Percentiles rank a stretch among this genome's conserved stretches.
These are phyloP conservation scores for Andrena bicolor DNA, from an alignment of 2,888 invertebrate species.

Conservation along the genomic window DNA sequence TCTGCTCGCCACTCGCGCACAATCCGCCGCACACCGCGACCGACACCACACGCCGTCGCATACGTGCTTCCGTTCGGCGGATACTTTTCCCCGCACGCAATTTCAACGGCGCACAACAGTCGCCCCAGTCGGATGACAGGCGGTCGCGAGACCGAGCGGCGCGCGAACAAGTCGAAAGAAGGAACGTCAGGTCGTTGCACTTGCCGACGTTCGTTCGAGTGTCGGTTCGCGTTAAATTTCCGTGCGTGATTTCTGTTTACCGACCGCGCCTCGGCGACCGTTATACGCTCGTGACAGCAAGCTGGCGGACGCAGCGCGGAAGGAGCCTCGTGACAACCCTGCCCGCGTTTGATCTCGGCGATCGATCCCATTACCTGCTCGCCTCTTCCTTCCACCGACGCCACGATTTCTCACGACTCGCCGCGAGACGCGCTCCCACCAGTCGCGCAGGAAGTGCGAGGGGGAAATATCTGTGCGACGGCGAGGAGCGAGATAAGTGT, in stretches of 20 bases:
- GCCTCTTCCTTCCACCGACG: neutral
- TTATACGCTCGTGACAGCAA: constrained; percentile 48
- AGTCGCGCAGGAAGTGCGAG: too few relatives aligned
- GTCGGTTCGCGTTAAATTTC: constrained; percentile 56
- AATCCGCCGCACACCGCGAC: constrained; percentile 14
- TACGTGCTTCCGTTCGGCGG: constrained; percentile 5
- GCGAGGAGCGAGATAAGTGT: neutral
- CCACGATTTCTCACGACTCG: neutral
- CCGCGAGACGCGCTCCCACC: too few relatives aligned
- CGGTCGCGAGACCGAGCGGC: neutral
- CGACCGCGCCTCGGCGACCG: constrained; percentile 60
- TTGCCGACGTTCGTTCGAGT: constrained; percentile 26
- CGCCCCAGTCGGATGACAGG: neutral
- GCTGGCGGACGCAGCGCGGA: neutral
- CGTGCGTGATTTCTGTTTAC: constrained; percentile 54
- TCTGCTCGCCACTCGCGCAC: neutral
- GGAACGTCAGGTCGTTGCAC: constrained; percentile 63
- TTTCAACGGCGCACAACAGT: neutral
- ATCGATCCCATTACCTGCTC: constrained; percentile 5
- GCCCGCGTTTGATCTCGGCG: neutral
- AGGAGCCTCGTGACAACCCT: constrained; percentile 5
- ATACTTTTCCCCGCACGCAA: neutral
- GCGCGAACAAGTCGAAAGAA: neutral
- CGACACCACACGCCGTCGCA: neutral
- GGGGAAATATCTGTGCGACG: neutral